phyloP scores from a whole-genome alignment of 2,888 invertebrate genomes.

The Drosophila differens region DNA sequence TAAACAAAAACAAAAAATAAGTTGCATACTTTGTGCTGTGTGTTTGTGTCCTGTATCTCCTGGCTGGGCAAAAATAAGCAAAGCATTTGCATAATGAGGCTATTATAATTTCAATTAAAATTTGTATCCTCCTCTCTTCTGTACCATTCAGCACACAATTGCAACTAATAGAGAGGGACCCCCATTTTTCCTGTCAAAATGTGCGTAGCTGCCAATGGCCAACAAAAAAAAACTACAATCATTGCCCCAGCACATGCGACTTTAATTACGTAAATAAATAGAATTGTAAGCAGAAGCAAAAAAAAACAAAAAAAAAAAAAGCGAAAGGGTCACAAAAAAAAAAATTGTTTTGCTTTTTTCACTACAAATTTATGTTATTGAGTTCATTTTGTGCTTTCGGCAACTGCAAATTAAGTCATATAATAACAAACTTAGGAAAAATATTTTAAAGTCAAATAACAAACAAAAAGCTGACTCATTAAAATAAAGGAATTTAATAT shows the following conservation, averaged over 20 bases:
- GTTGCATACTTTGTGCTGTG: constrained; percentile 25
- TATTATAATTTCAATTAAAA: constrained; percentile 81
- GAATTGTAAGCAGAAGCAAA: constrained; percentile 34
- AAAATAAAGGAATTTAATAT: not conserved
- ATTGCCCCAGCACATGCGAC: constrained; percentile 14
- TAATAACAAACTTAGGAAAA: not conserved
- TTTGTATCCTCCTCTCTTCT: constrained; percentile 24
- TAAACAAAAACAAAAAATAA: constrained; percentile 32
- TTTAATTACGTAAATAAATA: constrained; percentile 67
- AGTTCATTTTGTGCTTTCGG: constrained; percentile 10
- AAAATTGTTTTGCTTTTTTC: constrained; percentile 13
- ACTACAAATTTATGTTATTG: constrained; percentile 19
- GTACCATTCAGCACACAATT: constrained; percentile 16
- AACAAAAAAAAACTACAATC: constrained; percentile 23
- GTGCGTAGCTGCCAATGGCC: constrained; percentile 17
- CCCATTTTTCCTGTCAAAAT: constrained; percentile 13
- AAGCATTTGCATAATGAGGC: constrained; percentile 76
- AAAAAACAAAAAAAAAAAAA: not conserved
- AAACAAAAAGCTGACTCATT: not conserved
- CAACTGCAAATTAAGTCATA: constrained; percentile 5
- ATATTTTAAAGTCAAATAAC: not conserved
- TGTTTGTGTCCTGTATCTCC: constrained; percentile 21
- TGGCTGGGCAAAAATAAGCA: constrained; percentile 44
- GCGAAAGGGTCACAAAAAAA: not conserved
- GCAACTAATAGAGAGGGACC: constrained; percentile 14